Conservation (phyloP, 2,113 vertebrate genomes). For the Pavo muticus region DNA sequence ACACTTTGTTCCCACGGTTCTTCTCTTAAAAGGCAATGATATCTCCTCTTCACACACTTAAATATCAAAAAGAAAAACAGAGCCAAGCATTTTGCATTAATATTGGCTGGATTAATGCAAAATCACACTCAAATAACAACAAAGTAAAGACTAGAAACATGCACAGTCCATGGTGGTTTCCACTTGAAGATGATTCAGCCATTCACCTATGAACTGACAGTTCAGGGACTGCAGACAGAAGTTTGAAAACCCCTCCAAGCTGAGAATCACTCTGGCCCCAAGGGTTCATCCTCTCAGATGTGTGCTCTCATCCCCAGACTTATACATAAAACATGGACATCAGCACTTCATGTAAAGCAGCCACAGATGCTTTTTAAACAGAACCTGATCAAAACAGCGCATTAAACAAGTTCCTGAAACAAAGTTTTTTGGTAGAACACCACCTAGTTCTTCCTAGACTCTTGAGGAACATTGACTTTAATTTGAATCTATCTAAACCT, state of each 20-base stretch:
- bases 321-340: neutral
- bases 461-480: neutral
- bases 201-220: neutral
- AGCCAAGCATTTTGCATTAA: neutral
- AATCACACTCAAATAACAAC: neutral
- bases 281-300: neutral
- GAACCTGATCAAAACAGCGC: neutral
- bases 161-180: neutral
- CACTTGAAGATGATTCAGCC: neutral
- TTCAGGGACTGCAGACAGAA: neutral
- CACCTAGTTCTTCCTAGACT: neutral
- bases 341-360: neutral
- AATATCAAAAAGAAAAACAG: neutral
- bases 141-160: neutral
- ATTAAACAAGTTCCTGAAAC: neutral
- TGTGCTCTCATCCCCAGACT: neutral
- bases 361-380: neutral
- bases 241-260: neutral
- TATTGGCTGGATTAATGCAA: neutral
- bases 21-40: neutral
- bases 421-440: neutral
- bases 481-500: neutral
- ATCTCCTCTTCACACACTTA: neutral
- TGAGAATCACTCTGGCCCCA: neutral
- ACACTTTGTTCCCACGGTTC: neutral